Base-by-base conservation (phyloP, 2,888 invertebrate species). In the Eudasyphora cyanicolor region DNA sequence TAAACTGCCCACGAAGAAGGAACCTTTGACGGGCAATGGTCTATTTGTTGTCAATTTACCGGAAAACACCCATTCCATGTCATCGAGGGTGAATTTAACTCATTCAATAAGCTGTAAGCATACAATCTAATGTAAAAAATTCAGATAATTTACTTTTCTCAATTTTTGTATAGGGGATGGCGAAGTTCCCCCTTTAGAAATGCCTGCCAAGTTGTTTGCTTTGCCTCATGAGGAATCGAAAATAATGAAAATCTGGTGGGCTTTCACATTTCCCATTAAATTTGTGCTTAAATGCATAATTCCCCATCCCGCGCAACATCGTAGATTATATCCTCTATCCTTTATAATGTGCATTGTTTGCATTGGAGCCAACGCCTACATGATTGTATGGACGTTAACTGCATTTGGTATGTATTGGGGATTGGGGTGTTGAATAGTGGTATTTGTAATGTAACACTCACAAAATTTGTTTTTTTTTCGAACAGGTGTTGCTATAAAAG, bases 371-470 rank as follows among this genome's bases (percentile, higher is more conserved):
- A 95, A 97, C 85, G 97, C 98, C 0, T 98, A 98, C 89, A 88
- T 97, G 75, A 96, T 97, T 29, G 96, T 98, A 0, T 98, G 98
- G 98, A 97, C 98, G 95, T 95, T 98, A 90, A 95, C 97, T 35
- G 93, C 96, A 3, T 95, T 98, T 85, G 98, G 98, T 96, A 91
- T 92, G 92, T 87, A n/a, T 19, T 27, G 14, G 19, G 27, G 8
- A 14, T 12, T n/a, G n/a, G n/a, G n/a, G 21, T n/a, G n/a, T 19
- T 57, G 7, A 19, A 62, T 6, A 21, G 32, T 12, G 7, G 1
- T 19, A 27, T 7, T 57, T 35, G 1, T n/a, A n/a, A n/a, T n/a
- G n/a, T n/a, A n/a, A n/a, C n/a, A n/a, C n/a, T n/a, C n/a, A n/a
- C n/a, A n/a, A n/a, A n/a, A n/a, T n/a, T 10, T n/a, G 21, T 35